Conservation (phyloP, 2,113 vertebrate genomes). For the Hylia prasina region DNA sequence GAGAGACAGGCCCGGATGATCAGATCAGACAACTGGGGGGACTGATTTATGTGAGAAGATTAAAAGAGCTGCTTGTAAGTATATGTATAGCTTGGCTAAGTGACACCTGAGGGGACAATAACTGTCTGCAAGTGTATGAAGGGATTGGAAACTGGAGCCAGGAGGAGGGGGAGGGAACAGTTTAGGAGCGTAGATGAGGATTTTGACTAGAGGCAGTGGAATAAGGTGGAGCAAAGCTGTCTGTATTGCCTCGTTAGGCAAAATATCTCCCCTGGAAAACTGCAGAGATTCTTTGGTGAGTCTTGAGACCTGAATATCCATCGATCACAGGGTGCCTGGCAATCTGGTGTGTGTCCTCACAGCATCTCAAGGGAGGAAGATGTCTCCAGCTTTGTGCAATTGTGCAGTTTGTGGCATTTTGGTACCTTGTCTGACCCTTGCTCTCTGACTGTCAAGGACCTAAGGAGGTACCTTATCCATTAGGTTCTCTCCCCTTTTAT, state of each 20-base stretch:
- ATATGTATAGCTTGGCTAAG: slow-evolving; percentile 44
- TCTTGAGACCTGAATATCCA: background rate
- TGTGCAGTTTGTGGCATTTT: background rate
- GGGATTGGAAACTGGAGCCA: background rate
- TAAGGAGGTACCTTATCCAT: background rate
- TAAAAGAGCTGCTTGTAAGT: slow-evolving; percentile 61
- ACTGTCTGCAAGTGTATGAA: slow-evolving; percentile 34
- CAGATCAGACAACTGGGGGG: slow-evolving; percentile 20
- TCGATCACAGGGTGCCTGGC: background rate
- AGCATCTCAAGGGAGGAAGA: background rate
- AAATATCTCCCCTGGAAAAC: background rate
- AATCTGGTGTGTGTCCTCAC: background rate
- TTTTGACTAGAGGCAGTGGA: background rate
- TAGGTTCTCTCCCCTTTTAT: background rate
- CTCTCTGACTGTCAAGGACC: background rate
- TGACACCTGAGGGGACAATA: slow-evolving; percentile 61
- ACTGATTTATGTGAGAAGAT: slow-evolving; percentile 62
- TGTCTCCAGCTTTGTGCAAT: background rate
- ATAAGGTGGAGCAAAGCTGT: background rate
- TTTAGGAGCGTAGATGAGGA: background rate
- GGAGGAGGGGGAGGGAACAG: background rate
- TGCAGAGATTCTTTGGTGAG: background rate
- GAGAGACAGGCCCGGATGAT: slow-evolving; percentile 34
- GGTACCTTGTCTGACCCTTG: background rate
- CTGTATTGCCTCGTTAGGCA: background rate